A percentile compares a stretch with the other conserved stretches of the same genome.
phyloP scores from a whole-genome alignment of 2,113 vertebrate species.

The Bettongia penicillata region DNA sequence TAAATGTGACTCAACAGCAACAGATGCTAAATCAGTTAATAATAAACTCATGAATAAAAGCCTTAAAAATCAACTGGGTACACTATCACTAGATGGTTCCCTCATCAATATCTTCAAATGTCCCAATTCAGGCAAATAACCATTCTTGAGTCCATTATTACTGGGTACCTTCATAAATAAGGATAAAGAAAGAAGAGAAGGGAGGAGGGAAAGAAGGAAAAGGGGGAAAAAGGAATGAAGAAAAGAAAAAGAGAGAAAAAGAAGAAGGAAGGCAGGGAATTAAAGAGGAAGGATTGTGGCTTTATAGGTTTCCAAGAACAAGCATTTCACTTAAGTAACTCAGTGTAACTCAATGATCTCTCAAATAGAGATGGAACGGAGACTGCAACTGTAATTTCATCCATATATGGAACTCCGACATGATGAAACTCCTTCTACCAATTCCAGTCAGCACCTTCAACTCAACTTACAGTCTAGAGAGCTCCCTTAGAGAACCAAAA shows the following conservation, averaged over 20 bases:
- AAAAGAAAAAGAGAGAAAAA: background rate
- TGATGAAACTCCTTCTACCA: background rate
- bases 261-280: background rate
- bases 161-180: background rate
- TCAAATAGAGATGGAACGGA: background rate
- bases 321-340: background rate
- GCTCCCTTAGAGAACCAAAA: background rate
- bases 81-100: background rate
- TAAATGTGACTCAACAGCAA: background rate
- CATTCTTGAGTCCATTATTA: background rate
- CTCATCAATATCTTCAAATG: background rate
- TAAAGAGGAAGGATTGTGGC: background rate
- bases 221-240: background rate
- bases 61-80: background rate
- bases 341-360: background rate
- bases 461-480: background rate
- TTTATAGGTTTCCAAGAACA: background rate
- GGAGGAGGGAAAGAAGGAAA: background rate
- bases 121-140: background rate
- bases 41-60: background rate
- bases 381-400: background rate
- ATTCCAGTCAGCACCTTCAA: background rate
- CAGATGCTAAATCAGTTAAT: background rate
- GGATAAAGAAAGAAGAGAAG: background rate
- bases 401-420: background rate